phyloP scores from a whole-genome alignment of 2,797 vertebrate genomes.

The Hippopotamyrus pictus region DNA sequence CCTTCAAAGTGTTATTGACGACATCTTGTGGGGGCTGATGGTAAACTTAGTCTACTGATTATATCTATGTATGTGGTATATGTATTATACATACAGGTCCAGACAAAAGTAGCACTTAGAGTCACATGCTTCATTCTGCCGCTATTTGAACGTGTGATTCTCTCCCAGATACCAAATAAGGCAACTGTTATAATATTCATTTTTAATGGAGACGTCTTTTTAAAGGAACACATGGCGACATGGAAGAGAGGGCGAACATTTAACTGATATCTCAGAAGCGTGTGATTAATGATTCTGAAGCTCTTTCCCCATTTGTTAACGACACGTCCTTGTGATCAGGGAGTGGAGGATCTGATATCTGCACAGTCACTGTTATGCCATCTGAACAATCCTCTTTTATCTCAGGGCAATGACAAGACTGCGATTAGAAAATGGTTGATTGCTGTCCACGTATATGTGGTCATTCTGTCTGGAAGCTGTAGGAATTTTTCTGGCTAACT shows the following conservation, averaged over 20 bases:
- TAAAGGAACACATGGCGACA: background rate
- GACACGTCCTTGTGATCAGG: background rate
- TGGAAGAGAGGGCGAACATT: background rate
- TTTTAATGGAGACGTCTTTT: background rate
- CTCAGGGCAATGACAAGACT: background rate
- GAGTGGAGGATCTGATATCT: background rate
- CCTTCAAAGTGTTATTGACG: background rate
- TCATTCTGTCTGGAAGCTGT: background rate
- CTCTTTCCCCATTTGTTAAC: background rate
- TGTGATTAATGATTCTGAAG: background rate
- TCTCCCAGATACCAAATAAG: background rate
- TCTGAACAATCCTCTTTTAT: slow-evolving; percentile 3
- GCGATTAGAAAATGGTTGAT: background rate
- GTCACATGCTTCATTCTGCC: background rate
- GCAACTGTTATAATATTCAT: background rate
- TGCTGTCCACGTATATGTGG: background rate
- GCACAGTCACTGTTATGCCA: background rate
- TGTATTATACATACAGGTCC: background rate
- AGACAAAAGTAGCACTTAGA: background rate
- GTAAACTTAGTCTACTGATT: background rate
- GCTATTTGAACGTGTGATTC: background rate
- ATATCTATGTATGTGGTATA: background rate
- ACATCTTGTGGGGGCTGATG: slow-evolving; percentile 11
- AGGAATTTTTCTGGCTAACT: background rate
- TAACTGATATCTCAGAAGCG: background rate